Percentiles rank a stretch among this genome's conserved stretches.
Conservation (phyloP, 2,797 vertebrate species). For the Intellagama lesueurii region DNA sequence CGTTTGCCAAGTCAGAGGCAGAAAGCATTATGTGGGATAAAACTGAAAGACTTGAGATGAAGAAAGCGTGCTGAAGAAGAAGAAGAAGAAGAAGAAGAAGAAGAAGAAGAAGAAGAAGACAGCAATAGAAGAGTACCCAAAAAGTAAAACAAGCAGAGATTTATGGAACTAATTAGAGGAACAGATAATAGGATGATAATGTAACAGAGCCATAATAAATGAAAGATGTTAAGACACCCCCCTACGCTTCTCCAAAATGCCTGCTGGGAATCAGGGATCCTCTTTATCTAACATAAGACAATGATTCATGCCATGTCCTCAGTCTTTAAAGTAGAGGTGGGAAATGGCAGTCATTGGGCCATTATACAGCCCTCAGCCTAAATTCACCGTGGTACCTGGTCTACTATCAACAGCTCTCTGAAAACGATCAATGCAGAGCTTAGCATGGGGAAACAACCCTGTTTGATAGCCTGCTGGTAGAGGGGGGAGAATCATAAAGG, state of each 20-base stretch:
- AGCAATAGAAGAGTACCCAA: conserved; percentile 21
- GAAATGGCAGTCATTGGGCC: too few species aligned
- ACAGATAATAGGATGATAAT: not conserved
- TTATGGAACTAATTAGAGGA: conserved; percentile 44
- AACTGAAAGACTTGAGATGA: conserved; percentile 43
- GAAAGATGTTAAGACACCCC: not conserved
- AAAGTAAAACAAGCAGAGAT: conserved; percentile 12
- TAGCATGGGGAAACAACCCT: too few species aligned
- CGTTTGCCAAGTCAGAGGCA: conserved; percentile 41
- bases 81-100: not conserved
- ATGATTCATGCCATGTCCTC: not conserved
- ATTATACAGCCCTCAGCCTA: too few species aligned
- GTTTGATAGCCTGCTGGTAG: too few species aligned
- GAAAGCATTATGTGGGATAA: conserved; percentile 53
- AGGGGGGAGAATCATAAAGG: too few species aligned
- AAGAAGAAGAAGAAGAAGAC: not conserved
- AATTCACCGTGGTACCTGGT: too few species aligned
- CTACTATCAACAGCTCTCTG: too few species aligned
- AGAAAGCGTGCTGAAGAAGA: conserved; percentile 13
- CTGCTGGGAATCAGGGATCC: not conserved
- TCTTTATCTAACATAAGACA: not conserved
- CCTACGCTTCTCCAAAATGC: not conserved
- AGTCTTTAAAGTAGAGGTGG: not conserved
- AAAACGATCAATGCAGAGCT: too few species aligned
- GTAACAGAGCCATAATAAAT: not conserved